A percentile compares a stretch with the other conserved stretches of the same genome.
Evolutionary conservation across 2,888 invertebrate genomes (phyloP).

Genomic region (Germaria angustata): DNA sequence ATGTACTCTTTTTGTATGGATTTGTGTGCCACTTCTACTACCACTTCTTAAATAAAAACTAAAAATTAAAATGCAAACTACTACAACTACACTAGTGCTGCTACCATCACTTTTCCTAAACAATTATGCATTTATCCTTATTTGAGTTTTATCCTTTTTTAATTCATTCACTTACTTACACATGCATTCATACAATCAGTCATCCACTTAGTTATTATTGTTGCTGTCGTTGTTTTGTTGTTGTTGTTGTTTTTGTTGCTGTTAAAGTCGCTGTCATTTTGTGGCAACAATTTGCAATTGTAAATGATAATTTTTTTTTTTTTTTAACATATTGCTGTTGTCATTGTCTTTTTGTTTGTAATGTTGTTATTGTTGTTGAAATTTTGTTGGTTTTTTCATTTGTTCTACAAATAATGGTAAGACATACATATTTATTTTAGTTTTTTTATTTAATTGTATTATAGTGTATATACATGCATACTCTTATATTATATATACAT

Average conservation of each 20-base stretch:
- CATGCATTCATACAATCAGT: conserved; percentile 34
- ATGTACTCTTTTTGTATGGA: background rate
- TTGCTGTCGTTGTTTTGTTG: conserved; percentile 49
- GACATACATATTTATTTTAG: conserved; percentile 47
- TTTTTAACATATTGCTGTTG: conserved; percentile 65
- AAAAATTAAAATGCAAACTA: background rate
- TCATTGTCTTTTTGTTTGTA: conserved; percentile 64
- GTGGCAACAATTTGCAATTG: conserved; percentile 57
- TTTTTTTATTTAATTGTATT: conserved; percentile 31
- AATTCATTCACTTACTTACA: conserved; percentile 12
- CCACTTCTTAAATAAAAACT: background rate
- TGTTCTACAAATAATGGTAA: conserved; percentile 61
- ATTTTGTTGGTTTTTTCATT: conserved; percentile 55
- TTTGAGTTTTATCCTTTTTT: conserved; percentile 34
- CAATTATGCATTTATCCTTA: conserved; percentile 49
- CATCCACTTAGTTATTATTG: conserved; percentile 49
- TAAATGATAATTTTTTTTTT: conserved; percentile 52
- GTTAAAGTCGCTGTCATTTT: conserved; percentile 52
- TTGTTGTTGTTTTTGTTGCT: conserved; percentile 51
- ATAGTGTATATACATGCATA: background rate
- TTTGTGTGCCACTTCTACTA: background rate
- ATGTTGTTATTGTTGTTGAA: conserved; percentile 57
- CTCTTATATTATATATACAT: background rate
- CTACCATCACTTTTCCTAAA: conserved; percentile 22
- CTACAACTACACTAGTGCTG: background rate